Base-by-base conservation (phyloP, 2,888 invertebrate genomes). In the Doris montereyensis region DNA sequence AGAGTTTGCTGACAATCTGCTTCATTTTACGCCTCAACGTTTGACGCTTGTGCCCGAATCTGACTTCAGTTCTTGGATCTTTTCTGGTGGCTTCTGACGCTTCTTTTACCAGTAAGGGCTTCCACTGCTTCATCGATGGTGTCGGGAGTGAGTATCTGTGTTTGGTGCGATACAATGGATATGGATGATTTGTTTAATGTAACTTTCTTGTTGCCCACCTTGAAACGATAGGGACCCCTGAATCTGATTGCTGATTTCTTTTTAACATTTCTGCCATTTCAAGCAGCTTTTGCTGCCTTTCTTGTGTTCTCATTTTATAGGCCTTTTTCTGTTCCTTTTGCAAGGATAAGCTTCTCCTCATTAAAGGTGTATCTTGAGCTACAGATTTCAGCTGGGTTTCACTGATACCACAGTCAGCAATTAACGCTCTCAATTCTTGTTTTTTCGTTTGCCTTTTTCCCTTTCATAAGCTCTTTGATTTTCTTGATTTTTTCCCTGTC, bases 361-460 rank as follows among this genome's bases (percentile, higher is more conserved):
- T 34, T 2, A 35, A 21, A 71, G 28, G 32, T 8, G 79, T 24
- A 35, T 75, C 58, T n/a, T 79, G 76, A 1, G 79, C 76, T 28
- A 79, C 34, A 26, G 52, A 41, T 41, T 17, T 41, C 17, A 76
- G 32, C 24, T 76, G 24, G n/a, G 76, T 71, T 30, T 79, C 79
- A 52, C 76, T 79, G 5, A 79, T 28, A 32, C 76, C 79, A 41
- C 60, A 76, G 10, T 79, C 79, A 60, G 76, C 65, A 21, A 79
- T 24, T 26, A 76, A 65, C 10, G 79, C 17, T 41, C 28, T 70
- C 26, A 76, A 21, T n/a, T 35, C 24, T 52, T 76, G 62, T 26
- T 79, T 79, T 35, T 58, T 79, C n/a, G n/a, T n/a, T n/a, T n/a
- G n/a, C n/a, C n/a, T 79, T 79, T 52, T 79, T 79, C 76, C 71